Evolutionary conservation across 2,888 invertebrate genomes (phyloP).

Genomic region (Theristus sp.): DNA sequence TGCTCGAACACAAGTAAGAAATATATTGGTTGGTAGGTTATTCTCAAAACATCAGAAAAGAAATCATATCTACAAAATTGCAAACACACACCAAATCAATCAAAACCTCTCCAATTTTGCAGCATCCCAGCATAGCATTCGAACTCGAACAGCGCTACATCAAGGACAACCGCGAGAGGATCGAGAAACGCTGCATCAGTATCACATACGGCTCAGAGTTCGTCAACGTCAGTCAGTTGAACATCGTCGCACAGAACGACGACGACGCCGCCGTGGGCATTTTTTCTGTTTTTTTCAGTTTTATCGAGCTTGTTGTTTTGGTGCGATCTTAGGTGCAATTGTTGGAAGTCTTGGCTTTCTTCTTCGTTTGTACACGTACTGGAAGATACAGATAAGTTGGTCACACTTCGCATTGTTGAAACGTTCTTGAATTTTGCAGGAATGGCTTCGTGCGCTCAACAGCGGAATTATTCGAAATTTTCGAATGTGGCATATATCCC

Average conservation of each 20-base stretch:
- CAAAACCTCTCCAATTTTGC: no score
- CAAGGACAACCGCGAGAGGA: slow-evolving; percentile 33
- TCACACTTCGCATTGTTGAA: background rate
- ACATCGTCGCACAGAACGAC: slow-evolving; percentile 78
- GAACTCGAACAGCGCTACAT: slow-evolving; percentile 63
- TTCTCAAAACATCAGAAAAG: no score
- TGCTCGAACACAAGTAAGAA: no score
- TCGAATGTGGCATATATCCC: slow-evolving; percentile 71
- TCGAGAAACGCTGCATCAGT: slow-evolving; percentile 83
- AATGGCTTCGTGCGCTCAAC: slow-evolving; percentile 75
- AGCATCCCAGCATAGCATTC: slow-evolving; percentile 50
- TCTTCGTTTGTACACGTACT: no score
- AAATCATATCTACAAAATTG: no score
- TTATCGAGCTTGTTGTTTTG: no score
- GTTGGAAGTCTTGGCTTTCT: no score
- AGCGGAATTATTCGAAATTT: slow-evolving; percentile 74
- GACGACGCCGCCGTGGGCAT: slow-evolving; percentile 71
- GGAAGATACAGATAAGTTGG: background rate
- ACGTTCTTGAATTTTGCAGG: no score
- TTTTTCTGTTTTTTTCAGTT: no score
- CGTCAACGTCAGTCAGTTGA: slow-evolving; percentile 94
- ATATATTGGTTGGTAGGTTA: no score
- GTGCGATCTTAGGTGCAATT: no score
- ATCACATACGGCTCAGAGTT: slow-evolving; percentile 96
- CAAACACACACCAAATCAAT: no score